phyloP scores from a whole-genome alignment of 2,888 invertebrate genomes.

The Autographa gamma region DNA sequence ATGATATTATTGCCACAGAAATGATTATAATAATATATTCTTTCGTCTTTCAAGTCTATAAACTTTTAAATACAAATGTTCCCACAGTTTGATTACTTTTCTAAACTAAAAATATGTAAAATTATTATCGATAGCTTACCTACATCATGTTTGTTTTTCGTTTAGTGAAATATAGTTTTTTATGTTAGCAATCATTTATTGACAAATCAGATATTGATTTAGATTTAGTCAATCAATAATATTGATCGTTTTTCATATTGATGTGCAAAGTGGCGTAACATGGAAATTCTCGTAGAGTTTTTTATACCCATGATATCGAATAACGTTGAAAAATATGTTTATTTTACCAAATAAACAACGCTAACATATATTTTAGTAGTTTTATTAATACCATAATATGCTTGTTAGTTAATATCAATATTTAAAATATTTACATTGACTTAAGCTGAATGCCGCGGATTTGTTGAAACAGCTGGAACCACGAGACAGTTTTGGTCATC shows the following conservation, averaged over 20 bases:
- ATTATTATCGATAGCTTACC: constrained; percentile 56
- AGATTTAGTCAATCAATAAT: constrained; percentile 11
- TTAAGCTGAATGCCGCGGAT: constrained; percentile 24
- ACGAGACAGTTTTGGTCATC: constrained; percentile 18
- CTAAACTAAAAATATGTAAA: constrained; percentile 61
- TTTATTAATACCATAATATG: background rate
- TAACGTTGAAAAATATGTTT: background rate
- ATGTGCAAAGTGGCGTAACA: background rate
- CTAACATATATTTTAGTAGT: background rate
- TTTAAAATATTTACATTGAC: constrained; percentile 16
- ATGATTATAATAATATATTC: constrained; percentile 70
- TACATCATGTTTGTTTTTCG: constrained; percentile 53
- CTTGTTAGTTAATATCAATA: constrained; percentile 14
- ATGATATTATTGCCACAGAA: constrained; percentile 72
- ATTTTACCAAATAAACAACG: background rate
- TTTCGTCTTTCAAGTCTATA: constrained; percentile 68
- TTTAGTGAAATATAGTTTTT: constrained; percentile 39
- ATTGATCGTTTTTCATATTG: constrained; percentile 14
- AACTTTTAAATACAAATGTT: constrained; percentile 73
- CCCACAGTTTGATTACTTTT: constrained; percentile 72
- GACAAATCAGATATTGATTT: constrained; percentile 27
- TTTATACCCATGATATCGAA: background rate
- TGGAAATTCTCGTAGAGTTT: background rate
- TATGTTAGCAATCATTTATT: constrained; percentile 23
- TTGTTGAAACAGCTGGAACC: constrained; percentile 22